Percentiles rank a stretch among this genome's conserved stretches.
Conservation (phyloP, 2,113 vertebrate species). For the Corythaixoides concolor region DNA sequence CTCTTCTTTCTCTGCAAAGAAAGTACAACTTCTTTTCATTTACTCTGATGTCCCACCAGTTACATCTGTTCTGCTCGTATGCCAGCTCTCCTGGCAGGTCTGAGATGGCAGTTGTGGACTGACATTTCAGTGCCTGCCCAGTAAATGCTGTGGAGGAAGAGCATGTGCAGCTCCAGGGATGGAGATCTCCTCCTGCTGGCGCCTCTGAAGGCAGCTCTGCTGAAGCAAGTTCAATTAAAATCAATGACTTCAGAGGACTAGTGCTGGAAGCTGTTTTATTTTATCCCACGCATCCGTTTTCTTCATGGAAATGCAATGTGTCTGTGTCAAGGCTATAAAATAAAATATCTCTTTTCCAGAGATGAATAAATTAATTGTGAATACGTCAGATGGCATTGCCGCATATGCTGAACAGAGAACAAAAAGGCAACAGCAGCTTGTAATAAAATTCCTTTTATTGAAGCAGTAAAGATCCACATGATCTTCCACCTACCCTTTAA, state of each 20-base stretch:
- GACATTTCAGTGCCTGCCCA: not conserved
- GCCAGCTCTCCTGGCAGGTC: not conserved
- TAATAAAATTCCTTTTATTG: slow-evolving; percentile 14
- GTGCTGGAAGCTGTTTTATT: not conserved
- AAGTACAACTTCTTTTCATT: not conserved
- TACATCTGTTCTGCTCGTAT: not conserved
- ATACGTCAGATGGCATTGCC: not conserved
- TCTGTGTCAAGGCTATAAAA: not conserved
- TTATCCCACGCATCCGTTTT: not conserved
- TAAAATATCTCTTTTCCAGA: not conserved
- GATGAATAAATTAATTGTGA: not conserved
- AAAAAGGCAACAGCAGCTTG: not conserved
- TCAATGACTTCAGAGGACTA: not conserved
- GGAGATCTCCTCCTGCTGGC: not conserved
- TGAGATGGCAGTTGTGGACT: not conserved
- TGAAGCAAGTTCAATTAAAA: not conserved
- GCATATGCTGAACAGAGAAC: not conserved
- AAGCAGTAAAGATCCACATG: not conserved
- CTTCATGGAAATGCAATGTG: not conserved
- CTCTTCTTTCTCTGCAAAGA: not conserved
- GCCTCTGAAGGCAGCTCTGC: not conserved
- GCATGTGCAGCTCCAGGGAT: not conserved
- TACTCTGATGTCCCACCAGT: not conserved
- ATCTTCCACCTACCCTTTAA: not conserved
- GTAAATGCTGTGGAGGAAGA: not conserved